Conservation (phyloP, 2,888 invertebrate genomes). For the Lottia gigantea region DNA sequence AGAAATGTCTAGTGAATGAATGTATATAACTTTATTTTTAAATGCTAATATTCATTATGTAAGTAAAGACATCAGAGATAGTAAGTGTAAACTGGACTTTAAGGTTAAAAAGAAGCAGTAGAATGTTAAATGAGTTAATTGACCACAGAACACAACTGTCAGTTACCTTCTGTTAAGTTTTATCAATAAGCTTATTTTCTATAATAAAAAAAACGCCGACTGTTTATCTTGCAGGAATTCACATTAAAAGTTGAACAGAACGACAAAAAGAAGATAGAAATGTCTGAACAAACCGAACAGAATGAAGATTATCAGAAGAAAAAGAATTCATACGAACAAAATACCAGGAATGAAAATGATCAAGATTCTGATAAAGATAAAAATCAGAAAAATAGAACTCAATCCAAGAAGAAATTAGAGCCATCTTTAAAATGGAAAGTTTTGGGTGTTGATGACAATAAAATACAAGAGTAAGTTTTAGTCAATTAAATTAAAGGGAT, state of each 20-base stretch:
- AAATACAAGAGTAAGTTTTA: constrained; percentile 31
- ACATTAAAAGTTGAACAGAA: constrained; percentile 41
- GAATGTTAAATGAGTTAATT: too few species aligned
- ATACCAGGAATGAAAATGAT: constrained; percentile 31
- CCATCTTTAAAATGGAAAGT: constrained; percentile 65
- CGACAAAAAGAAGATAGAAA: constrained; percentile 37
- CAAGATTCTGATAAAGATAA: constrained; percentile 46
- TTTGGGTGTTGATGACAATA: constrained; percentile 58
- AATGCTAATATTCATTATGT: too few species aligned
- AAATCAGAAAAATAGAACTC: constrained; percentile 44
- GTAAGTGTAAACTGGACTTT: too few species aligned
- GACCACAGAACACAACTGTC: too few species aligned
- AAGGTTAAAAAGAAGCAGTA: too few species aligned
- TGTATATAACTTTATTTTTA: too few species aligned
- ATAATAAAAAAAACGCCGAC: too few species aligned
- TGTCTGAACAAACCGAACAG: constrained; percentile 36
- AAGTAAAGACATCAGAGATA: too few species aligned
- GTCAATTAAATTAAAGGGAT: too few species aligned
- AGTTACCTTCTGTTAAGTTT: too few species aligned
- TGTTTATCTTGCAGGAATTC: constrained; percentile 35
- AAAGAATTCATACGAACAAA: constrained; percentile 32
- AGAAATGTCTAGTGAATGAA: too few species aligned
- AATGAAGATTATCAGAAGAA: constrained; percentile 39
- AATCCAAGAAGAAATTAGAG: constrained; percentile 58
- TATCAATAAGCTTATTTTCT: too few species aligned